Evolutionary conservation across 2,113 vertebrate species (phyloP), one percentile per base, ranked within the genome.

Genomic region (Dicerorhinus sumatrensis): DNA sequence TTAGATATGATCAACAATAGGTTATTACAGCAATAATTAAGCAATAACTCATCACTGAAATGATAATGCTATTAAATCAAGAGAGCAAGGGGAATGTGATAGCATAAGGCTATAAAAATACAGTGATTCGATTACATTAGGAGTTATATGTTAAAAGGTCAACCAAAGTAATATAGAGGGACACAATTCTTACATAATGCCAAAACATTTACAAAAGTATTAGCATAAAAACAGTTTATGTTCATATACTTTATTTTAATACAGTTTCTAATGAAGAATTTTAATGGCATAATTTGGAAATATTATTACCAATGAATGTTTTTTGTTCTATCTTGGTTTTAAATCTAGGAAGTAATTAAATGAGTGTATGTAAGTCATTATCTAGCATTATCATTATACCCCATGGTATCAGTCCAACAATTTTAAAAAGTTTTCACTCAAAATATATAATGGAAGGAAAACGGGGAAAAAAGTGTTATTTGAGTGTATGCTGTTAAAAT

Each of bases 1-100:
- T 87, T 33, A 62, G 14, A 87, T 79, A 81, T 67, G 56, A 94
- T 51, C 88, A 90, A 92, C 33, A 92, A 67, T 67, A 94, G 46
- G 31, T 18, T 73, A 76, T 69, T 60, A 79, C 0, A n/a, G 73
- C 20, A 70, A 95, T 82, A 84, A 93, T n/a, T 58, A 87, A 89
- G 36, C 21, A 90, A 90, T 94, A 93, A 62, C 16, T 96, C 75
- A 23, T 69, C 27, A 51, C n/a, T n/a, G 33, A 89, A 76, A 69
- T 86, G 14, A 5, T 14, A 31, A 51, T 62, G 6, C 21, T 86
- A 39, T 93, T 91, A 94, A 80, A 93, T 84, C n/a, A 62, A 89
- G 63, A 88, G 6, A 93, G 58, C 31, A 96, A 96, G 1, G 48
- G 21, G 5, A 88, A 83, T 91, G 39, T 42, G 23, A 79, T 51